A percentile compares a stretch with the other conserved stretches of the same genome.
These are phyloP conservation scores for Gandaritis pyraliata DNA, from an alignment of 2,888 invertebrate species.

Conservation along the genomic window DNA sequence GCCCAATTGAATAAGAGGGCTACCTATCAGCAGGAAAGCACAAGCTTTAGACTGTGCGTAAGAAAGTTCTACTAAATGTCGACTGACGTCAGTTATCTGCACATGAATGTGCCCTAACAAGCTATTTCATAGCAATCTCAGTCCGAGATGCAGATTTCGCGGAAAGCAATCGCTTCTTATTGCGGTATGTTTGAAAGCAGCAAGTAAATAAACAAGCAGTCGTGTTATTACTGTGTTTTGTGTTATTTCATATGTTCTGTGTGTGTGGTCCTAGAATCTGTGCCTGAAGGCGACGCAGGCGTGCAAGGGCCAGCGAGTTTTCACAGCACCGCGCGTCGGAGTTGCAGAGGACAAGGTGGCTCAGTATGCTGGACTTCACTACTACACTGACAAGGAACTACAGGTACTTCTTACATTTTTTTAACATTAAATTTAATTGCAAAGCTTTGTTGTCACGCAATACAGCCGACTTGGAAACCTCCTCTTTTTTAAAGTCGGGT, in stretches of 20 bases:
- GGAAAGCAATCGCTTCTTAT: slow-evolving; percentile 54
- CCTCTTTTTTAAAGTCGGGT: too few relatives aligned
- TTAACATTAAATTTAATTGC: background rate
- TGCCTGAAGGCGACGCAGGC: slow-evolving; percentile 95
- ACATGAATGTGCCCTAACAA: slow-evolving; percentile 15
- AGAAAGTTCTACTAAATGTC: background rate
- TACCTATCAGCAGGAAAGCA: too few relatives aligned
- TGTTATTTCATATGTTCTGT: slow-evolving; percentile 58
- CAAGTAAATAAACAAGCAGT: slow-evolving; percentile 56
- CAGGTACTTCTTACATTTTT: slow-evolving; percentile 81
- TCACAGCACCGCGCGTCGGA: slow-evolving; percentile 92
- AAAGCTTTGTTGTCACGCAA: background rate
- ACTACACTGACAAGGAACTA: slow-evolving; percentile 96
- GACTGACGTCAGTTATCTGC: background rate
- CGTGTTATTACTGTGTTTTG: slow-evolving; percentile 55
- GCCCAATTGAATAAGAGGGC: too few relatives aligned
- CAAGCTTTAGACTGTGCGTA: too few relatives aligned
- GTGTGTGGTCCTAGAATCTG: slow-evolving; percentile 92
- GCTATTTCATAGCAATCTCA: slow-evolving; percentile 45
- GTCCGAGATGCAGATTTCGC: slow-evolving; percentile 48
- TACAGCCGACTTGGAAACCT: too few relatives aligned
- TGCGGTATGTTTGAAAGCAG: slow-evolving; percentile 50
- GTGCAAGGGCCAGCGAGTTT: slow-evolving; percentile 92
- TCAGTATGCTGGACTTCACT: slow-evolving; percentile 95
- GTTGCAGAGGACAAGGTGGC: slow-evolving; percentile 96